Percentiles rank a stretch among this genome's conserved stretches.
Evolutionary conservation across 2,888 invertebrate species (phyloP).

Genomic region (Rhimphoctona megacephalus): DNA sequence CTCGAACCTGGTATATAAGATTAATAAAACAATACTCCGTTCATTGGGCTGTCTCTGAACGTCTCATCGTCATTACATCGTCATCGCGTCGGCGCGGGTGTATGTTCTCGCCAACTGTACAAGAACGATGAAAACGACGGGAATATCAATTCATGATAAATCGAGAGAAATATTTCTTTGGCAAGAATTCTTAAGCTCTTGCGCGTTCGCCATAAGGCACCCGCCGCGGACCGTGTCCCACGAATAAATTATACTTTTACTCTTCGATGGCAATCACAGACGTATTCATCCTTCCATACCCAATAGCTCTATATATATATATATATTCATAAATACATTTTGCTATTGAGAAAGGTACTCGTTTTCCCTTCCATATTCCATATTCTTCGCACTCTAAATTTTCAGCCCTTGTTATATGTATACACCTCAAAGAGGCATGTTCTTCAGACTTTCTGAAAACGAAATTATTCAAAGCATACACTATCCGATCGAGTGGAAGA

Average conservation of each 20-base stretch:
- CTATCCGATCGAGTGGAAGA: neutral
- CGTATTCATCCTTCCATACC: conserved; percentile 77
- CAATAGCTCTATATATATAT: conserved; percentile 10
- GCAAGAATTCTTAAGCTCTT: conserved; percentile 32
- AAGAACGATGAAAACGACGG: conserved; percentile 60
- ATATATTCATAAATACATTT: conserved; percentile 27
- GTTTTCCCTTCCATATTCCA: conserved; percentile 45
- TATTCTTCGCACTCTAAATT: conserved; percentile 39
- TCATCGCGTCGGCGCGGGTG: neutral
- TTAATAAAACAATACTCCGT: conserved; percentile 81
- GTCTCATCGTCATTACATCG: conserved; percentile 2
- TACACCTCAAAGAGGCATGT: conserved; percentile 16
- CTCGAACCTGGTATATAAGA: conserved; percentile 71
- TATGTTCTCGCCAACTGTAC: conserved; percentile 12
- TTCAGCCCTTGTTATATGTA: conserved; percentile 50
- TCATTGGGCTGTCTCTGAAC: conserved; percentile 74
- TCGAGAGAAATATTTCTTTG: conserved; percentile 64
- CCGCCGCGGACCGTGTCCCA: conserved; percentile 71
- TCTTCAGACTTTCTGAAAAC: conserved; percentile 21
- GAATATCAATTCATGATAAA: conserved; percentile 74
- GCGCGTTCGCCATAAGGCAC: neutral
- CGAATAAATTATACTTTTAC: conserved; percentile 82
- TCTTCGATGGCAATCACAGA: conserved; percentile 82
- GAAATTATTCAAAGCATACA: neutral
- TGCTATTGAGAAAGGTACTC: conserved; percentile 45